These are phyloP conservation scores for Serripes groenlandicus DNA, from an alignment of 2,888 invertebrate species.

Conservation along the genomic window DNA sequence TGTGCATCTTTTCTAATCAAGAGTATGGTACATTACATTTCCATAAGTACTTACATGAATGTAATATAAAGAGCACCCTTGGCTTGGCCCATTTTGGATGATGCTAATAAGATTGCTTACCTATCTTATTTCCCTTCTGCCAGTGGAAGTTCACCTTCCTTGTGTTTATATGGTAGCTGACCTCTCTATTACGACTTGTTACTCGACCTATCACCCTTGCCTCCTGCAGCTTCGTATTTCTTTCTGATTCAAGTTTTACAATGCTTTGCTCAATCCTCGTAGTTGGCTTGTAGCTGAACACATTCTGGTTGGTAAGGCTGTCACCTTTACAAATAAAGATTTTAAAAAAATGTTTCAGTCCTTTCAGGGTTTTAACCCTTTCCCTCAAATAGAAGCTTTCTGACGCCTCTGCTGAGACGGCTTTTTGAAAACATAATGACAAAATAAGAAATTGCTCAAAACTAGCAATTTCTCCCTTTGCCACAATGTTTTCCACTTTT, in stretches of 20 bases:
- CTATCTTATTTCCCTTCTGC: slow-evolving; percentile 96
- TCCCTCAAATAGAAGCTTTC: not conserved
- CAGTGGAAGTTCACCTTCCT: slow-evolving; percentile 95
- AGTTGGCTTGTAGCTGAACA: slow-evolving; percentile 64
- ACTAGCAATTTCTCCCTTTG: not conserved
- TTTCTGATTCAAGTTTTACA: slow-evolving; percentile 89
- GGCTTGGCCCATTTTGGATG: too few relatives aligned
- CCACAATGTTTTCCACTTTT: not conserved
- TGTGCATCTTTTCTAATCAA: too few relatives aligned
- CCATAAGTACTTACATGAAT: too few relatives aligned
- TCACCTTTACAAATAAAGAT: slow-evolving; percentile 7
- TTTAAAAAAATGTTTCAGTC: not conserved
- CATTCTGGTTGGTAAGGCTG: slow-evolving; percentile 21
- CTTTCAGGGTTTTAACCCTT: too few relatives aligned
- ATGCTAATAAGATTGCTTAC: slow-evolving; percentile 84
- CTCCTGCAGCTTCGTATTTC: slow-evolving; percentile 89
- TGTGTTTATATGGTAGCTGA: slow-evolving; percentile 91
- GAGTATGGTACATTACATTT: too few relatives aligned
- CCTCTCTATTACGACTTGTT: slow-evolving; percentile 88
- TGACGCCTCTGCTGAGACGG: not conserved
- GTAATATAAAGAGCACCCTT: too few relatives aligned
- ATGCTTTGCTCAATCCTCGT: slow-evolving; percentile 87
- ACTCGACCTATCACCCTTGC: slow-evolving; percentile 90
- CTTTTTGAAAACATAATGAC: not conserved
- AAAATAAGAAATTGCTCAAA: not conserved